Percentiles rank a stretch among this genome's conserved stretches.
These are phyloP conservation scores for Spodoptera picta DNA, from an alignment of 2,888 invertebrate species.

Conservation along the genomic window DNA sequence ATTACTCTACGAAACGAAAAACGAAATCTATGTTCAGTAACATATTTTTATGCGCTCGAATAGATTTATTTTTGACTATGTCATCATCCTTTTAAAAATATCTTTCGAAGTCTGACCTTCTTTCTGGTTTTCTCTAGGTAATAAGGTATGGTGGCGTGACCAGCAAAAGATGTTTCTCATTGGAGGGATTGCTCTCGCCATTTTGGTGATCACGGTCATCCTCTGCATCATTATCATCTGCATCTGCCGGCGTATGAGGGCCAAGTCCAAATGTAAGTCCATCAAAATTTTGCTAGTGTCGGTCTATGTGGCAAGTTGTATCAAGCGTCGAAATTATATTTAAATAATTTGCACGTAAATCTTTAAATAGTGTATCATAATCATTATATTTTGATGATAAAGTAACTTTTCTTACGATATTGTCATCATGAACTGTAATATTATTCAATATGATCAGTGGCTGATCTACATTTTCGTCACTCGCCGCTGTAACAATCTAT, in stretches of 20 bases:
- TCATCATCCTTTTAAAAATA: background rate
- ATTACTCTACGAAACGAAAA: too few species aligned
- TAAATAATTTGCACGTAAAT: too few species aligned
- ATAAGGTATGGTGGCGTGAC: conserved; percentile 94
- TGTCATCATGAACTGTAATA: too few species aligned
- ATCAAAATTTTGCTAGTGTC: background rate
- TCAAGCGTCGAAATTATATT: background rate
- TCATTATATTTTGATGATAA: too few species aligned
- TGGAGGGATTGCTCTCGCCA: conserved; percentile 85
- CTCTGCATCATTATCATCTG: conserved; percentile 95
- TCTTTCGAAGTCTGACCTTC: background rate
- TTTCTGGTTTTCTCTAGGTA: conserved; percentile 86
- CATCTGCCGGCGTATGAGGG: conserved; percentile 94
- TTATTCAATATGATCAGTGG: too few species aligned
- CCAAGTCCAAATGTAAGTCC: conserved; percentile 94
- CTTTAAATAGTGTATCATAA: too few species aligned
- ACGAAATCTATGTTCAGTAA: too few species aligned
- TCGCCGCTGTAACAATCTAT: too few species aligned
- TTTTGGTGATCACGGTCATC: conserved; percentile 90
- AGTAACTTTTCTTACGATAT: too few species aligned
- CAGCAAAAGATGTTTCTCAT: conserved; percentile 94
- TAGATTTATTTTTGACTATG: background rate
- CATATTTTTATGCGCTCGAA: too few species aligned
- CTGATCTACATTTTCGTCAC: too few species aligned
- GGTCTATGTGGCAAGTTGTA: conserved; percentile 36